phyloP scores from a whole-genome alignment of 2,888 invertebrate genomes.

The Brassicogethes aeneus region DNA sequence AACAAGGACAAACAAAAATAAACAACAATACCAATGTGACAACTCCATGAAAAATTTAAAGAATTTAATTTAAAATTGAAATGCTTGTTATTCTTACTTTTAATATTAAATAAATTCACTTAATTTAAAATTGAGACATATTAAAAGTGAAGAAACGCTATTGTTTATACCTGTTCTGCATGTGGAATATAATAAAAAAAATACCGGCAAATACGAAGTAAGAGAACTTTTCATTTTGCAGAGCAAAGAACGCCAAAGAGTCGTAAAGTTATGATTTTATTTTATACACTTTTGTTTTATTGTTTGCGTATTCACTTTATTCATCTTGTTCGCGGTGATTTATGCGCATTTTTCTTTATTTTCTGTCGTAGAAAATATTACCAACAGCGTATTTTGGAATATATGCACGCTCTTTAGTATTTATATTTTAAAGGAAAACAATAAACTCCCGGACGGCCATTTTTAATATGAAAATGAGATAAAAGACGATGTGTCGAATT shows the following conservation, averaged over 20 bases:
- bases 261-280: slow-evolving; percentile 6
- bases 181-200: neutral
- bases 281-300: slow-evolving; percentile 7
- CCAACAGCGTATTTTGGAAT: neutral
- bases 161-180: too few species aligned
- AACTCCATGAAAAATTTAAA: too few species aligned
- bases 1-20: too few species aligned
- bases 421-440: neutral
- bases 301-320: slow-evolving; percentile 8
- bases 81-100: too few species aligned
- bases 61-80: too few species aligned
- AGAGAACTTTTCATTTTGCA: slow-evolving; percentile 2
- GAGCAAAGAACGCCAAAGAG: slow-evolving; percentile 2
- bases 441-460: too few species aligned
- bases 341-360: slow-evolving; percentile 1
- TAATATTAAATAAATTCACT: too few species aligned
- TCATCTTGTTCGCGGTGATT: slow-evolving; percentile 5
- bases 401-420: neutral
- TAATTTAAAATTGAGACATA: too few species aligned
- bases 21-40: too few species aligned
- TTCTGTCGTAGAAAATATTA: neutral
- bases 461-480: too few species aligned
- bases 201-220: slow-evolving; percentile 2
- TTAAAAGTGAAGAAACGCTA: too few species aligned
- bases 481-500: too few species aligned